Conservation (phyloP, 2,797 vertebrate species). For the Apodemus agrarius region DNA sequence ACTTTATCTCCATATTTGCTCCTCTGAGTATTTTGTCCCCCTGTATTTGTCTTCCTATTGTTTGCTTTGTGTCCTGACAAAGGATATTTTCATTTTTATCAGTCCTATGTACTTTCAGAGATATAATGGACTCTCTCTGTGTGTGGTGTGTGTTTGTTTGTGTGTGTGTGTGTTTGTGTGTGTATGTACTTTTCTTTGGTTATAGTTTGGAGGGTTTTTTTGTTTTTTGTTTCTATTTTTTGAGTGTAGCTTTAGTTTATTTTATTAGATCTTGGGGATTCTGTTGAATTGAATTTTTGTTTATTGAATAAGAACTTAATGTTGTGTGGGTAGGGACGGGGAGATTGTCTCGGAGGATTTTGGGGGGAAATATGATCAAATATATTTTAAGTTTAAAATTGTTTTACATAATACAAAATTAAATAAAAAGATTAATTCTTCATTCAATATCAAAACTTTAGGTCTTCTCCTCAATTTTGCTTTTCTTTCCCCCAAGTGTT, state of each 20-base stretch:
- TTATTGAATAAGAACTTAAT: neutral
- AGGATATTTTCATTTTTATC: slow-evolving; percentile 13
- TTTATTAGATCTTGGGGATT: neutral
- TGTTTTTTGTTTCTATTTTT: neutral
- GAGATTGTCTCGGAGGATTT: neutral
- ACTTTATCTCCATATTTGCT: no score
- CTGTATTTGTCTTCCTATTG: neutral
- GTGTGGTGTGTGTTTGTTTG: neutral
- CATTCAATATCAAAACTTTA: neutral
- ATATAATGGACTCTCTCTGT: neutral
- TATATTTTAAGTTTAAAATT: neutral
- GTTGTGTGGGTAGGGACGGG: no score
- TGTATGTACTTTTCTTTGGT: neutral
- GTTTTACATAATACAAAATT: neutral
- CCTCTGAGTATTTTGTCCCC: no score
- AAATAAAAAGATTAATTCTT: neutral
- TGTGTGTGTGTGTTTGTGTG: neutral
- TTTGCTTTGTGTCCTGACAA: neutral
- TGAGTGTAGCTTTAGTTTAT: neutral
- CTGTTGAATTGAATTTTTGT: neutral
- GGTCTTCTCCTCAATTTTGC: neutral
- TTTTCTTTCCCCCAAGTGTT: neutral
- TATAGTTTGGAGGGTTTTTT: neutral
- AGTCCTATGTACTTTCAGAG: neutral
- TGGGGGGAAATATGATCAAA: neutral